Conservation (phyloP, 2,888 invertebrate species). For the Teleogryllus oceanicus region DNA sequence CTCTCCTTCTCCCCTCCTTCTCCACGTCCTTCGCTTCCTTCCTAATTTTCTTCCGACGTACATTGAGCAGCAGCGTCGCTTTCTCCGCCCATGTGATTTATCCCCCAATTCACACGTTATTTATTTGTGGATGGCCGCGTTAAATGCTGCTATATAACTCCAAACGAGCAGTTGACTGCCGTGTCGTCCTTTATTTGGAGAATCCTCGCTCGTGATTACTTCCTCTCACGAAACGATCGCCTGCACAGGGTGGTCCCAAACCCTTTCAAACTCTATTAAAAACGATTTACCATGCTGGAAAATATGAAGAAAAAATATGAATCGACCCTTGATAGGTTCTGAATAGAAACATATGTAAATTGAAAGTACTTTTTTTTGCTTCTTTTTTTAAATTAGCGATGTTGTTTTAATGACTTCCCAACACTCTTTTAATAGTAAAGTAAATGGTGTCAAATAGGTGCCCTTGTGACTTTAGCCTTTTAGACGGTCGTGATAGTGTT, state of each 20-base stretch:
- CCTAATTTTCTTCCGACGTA: no score
- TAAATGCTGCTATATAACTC: constrained; percentile 7
- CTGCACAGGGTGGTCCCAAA: neutral
- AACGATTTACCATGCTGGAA: neutral
- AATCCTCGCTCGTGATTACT: constrained; percentile 18
- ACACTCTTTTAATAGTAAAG: no score
- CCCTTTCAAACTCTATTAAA: neutral
- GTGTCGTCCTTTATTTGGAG: neutral
- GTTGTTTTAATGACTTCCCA: neutral
- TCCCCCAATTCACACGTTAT: neutral
- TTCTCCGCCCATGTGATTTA: neutral
- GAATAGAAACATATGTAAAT: neutral
- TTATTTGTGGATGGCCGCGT: constrained; percentile 1
- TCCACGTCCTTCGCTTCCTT: no score
- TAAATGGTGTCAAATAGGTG: no score
- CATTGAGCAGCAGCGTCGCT: neutral
- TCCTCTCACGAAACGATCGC: neutral
- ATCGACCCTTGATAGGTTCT: neutral
- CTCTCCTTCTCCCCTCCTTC: no score
- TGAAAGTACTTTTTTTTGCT: neutral
- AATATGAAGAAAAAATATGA: neutral
- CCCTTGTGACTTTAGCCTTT: no score
- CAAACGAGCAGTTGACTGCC: constrained; percentile 9
- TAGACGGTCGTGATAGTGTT: no score
- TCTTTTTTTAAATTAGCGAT: neutral